Conservation (phyloP, 2,113 vertebrate species). For the Misgurnus anguillicaudatus region DNA sequence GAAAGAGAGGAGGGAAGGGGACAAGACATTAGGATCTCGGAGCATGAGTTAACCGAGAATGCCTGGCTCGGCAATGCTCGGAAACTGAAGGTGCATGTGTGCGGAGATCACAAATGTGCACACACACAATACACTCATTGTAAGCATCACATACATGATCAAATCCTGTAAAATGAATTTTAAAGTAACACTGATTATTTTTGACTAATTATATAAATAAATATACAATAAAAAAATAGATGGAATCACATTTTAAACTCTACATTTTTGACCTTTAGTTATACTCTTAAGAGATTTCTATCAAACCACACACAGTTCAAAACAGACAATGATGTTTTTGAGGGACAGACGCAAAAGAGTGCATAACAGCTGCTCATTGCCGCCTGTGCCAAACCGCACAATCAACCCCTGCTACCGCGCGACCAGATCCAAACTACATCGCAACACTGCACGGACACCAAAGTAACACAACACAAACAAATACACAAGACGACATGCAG, state of each 20-base stretch:
- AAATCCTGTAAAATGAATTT: too few species aligned
- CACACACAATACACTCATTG: slow-evolving; percentile 1
- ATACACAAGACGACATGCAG: slow-evolving; percentile 45
- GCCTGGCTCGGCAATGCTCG: background rate
- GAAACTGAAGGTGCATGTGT: slow-evolving; percentile 43
- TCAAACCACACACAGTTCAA: background rate
- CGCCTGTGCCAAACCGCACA: slow-evolving; percentile 34
- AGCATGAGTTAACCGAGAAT: slow-evolving; percentile 66
- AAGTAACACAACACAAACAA: slow-evolving; percentile 26
- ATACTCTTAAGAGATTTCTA: background rate
- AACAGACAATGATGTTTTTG: slow-evolving; percentile 32
- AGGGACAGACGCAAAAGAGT: slow-evolving; percentile 22
- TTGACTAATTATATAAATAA: too few species aligned
- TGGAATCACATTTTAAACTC: too few species aligned
- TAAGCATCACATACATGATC: background rate
- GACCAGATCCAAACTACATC: slow-evolving; percentile 14
- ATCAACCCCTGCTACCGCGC: slow-evolving; percentile 8
- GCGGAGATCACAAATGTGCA: slow-evolving; percentile 11
- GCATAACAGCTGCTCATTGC: slow-evolving; percentile 21
- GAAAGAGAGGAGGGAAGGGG: slow-evolving; percentile 64
- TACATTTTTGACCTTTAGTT: background rate
- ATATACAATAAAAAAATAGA: background rate
- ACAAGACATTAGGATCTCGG: slow-evolving; percentile 74
- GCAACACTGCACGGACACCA: slow-evolving; percentile 50
- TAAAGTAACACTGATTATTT: background rate